Conservation (phyloP, 1,140 invertebrate species). For the Polyergus mexicanus region DNA sequence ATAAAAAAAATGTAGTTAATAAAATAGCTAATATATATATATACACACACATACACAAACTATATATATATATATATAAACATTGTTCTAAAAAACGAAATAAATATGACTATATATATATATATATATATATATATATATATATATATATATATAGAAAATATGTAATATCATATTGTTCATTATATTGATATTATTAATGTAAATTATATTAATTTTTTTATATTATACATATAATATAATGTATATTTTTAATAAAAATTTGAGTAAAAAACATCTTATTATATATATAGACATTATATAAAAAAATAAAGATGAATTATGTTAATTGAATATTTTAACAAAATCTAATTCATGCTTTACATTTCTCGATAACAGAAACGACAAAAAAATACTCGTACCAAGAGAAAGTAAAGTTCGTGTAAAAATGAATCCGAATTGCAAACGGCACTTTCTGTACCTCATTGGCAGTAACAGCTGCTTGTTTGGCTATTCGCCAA, state of each 20-base stretch:
- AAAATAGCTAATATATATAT: no score
- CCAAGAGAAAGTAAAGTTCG: conserved; percentile 69
- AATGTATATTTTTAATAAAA: neutral
- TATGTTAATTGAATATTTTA: neutral
- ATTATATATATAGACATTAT: neutral
- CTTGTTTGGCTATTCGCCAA: conserved; percentile 33
- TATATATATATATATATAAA: no score
- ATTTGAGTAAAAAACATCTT: neutral
- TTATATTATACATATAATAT: neutral
- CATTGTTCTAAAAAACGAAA: neutral
- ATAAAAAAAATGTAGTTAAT: neutral
- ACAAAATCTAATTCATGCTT: neutral
- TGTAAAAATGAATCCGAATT: conserved; percentile 59
- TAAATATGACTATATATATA: neutral
- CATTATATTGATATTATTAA: neutral
- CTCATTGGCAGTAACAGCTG: conserved; percentile 15
- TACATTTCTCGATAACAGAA: conserved; percentile 6
- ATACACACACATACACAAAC: no score
- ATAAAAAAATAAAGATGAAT: neutral
- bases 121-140: no score
- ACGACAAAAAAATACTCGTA: conserved; percentile 10
- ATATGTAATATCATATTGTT: neutral
- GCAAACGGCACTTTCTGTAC: conserved; percentile 52
- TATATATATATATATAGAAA: neutral
- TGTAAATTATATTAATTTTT: neutral